Evolutionary conservation across 2,797 vertebrate species (phyloP).

Genomic region (Hirundo rustica): DNA sequence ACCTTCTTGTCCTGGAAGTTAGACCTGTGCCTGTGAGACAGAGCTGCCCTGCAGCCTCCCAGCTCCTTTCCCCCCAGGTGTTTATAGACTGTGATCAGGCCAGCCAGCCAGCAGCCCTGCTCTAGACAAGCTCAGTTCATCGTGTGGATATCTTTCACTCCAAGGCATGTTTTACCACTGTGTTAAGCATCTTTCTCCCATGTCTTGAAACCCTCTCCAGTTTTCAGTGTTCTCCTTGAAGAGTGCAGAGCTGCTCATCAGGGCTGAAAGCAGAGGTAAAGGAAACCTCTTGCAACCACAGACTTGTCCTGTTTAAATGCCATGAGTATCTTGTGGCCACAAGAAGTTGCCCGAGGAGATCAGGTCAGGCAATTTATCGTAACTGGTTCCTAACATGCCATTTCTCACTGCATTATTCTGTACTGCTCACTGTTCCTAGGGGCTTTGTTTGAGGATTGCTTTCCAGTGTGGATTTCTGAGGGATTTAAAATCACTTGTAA

Average conservation of each 20-base stretch:
- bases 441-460: slow-evolving; percentile 11
- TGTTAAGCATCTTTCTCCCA: neutral
- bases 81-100: neutral
- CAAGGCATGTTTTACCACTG: neutral
- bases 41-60: neutral
- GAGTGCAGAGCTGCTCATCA: neutral
- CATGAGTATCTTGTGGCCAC: neutral
- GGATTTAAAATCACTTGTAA: slow-evolving; percentile 42
- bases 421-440: neutral
- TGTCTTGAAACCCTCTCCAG: neutral
- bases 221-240: neutral
- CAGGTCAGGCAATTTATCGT: neutral
- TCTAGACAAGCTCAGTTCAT: neutral
- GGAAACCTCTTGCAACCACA: neutral
- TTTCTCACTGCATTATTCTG: neutral
- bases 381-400: neutral
- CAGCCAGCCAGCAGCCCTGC: neutral
- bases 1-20: neutral
- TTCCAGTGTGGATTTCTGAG: slow-evolving; percentile 9
- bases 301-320: neutral
- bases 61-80: neutral
- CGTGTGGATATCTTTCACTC: fast-evolving
- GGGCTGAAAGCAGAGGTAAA: neutral
- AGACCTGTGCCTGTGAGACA: neutral
- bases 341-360: neutral